A percentile compares a stretch with the other conserved stretches of the same genome.
phyloP scores from a whole-genome alignment of 2,888 invertebrate species.

The Priocnemis perturbator region DNA sequence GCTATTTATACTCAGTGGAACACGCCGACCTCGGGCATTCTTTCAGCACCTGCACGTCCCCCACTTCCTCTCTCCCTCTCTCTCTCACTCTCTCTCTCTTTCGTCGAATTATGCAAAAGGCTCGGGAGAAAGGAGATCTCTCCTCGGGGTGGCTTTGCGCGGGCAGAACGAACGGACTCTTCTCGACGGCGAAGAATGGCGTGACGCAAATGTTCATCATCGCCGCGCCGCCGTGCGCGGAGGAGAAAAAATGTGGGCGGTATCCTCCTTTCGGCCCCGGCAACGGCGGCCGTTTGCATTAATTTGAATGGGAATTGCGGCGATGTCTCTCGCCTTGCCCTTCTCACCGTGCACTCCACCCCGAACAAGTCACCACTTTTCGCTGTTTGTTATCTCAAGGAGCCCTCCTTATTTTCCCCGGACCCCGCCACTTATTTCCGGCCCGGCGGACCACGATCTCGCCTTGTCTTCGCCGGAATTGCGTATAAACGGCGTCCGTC shows the following conservation, averaged over 20 bases:
- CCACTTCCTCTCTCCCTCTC: neutral
- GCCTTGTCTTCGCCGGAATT: constrained; percentile 29
- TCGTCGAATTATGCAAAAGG: constrained; percentile 36
- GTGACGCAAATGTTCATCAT: constrained; percentile 62
- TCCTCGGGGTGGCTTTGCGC: constrained; percentile 21
- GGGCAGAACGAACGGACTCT: constrained; percentile 25
- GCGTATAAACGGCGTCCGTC: constrained; percentile 30
- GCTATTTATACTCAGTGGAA: too few relatives aligned
- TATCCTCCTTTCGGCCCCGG: constrained; percentile 53
- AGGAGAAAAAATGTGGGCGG: constrained; percentile 55
- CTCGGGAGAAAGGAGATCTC: constrained; percentile 28
- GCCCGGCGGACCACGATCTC: constrained; percentile 32
- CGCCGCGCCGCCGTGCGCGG: constrained; percentile 32
- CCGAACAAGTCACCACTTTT: constrained; percentile 56
- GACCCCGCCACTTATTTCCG: constrained; percentile 42
- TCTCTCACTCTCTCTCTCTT: neutral
- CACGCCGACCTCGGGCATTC: too few relatives aligned
- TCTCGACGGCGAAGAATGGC: constrained; percentile 37
- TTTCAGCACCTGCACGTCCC: neutral
- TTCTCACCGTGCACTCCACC: constrained; percentile 24
- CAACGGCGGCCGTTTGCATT: constrained; percentile 64
- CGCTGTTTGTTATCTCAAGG: constrained; percentile 57
- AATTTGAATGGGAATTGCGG: constrained; percentile 68
- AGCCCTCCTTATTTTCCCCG: constrained; percentile 38
- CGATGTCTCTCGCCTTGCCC: constrained; percentile 44